phyloP scores from a whole-genome alignment of 1,140 invertebrate genomes.

The Chironomus tepperi region DNA sequence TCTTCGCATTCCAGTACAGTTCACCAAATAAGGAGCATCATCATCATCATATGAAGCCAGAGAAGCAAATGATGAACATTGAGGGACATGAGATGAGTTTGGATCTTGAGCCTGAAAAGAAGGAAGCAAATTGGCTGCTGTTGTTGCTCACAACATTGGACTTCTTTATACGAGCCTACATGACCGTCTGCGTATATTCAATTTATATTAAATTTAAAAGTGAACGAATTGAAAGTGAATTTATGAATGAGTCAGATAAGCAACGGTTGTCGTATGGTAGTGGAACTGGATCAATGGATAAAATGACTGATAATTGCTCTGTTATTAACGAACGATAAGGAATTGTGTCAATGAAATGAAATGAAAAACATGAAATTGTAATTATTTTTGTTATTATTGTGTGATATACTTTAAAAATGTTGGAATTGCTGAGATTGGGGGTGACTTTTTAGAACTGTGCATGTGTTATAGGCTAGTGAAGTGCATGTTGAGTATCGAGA shows the following conservation, averaged over 20 bases:
- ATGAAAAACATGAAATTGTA: too few species aligned
- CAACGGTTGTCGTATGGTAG: background rate
- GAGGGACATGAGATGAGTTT: background rate
- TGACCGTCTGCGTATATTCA: background rate
- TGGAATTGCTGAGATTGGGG: too few species aligned
- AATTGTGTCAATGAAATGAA: background rate
- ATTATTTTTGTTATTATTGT: too few species aligned
- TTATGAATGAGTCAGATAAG: background rate
- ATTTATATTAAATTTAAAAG: background rate
- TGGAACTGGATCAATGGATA: background rate
- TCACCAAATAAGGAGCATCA: background rate
- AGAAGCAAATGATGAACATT: background rate
- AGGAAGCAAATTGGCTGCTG: background rate
- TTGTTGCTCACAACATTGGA: background rate
- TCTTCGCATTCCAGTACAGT: background rate
- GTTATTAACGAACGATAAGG: slow-evolving; percentile 1
- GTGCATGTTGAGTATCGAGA: too few species aligned
- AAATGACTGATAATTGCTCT: background rate
- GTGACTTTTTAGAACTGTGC: too few species aligned
- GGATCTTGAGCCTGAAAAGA: background rate
- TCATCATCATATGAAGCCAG: background rate
- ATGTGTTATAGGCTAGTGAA: too few species aligned
- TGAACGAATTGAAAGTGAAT: background rate
- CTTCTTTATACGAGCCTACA: background rate
- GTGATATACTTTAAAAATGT: too few species aligned